phyloP scores from a whole-genome alignment of 2,113 vertebrate genomes.

The Ptilonorhynchus violaceus region DNA sequence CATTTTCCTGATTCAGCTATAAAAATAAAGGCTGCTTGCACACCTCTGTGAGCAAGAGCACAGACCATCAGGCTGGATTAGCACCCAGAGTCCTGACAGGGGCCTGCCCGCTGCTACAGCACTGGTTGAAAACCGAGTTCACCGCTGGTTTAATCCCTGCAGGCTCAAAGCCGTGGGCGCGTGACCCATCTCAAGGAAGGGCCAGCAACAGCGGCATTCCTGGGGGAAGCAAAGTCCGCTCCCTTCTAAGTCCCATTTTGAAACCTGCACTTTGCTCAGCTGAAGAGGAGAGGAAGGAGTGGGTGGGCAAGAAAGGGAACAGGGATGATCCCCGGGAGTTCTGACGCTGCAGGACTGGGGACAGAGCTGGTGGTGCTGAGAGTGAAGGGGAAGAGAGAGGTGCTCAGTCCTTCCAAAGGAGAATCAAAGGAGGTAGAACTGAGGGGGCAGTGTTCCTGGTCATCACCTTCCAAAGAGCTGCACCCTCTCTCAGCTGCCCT shows the following conservation, averaged over 20 bases:
- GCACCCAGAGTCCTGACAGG: background rate
- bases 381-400: background rate
- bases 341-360: background rate
- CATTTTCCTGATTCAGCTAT: background rate
- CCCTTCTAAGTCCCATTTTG: background rate
- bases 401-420: background rate
- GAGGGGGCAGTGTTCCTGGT: background rate
- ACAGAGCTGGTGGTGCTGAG: background rate
- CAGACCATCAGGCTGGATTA: background rate
- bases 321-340: background rate
- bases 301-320: background rate
- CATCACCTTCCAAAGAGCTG: background rate
- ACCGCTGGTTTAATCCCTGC: background rate
- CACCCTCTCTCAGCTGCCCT: background rate
- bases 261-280: constrained; percentile 40
- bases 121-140: background rate
- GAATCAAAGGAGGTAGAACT: background rate
- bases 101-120: background rate
- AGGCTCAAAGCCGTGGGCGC: background rate
- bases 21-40: background rate
- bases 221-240: constrained; percentile 9
- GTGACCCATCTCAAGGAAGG: background rate
- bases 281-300: background rate
- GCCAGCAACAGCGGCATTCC: background rate
- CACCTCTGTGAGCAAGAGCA: background rate